phyloP scores from a whole-genome alignment of 2,797 vertebrate species.

The Macropodus opercularis region DNA sequence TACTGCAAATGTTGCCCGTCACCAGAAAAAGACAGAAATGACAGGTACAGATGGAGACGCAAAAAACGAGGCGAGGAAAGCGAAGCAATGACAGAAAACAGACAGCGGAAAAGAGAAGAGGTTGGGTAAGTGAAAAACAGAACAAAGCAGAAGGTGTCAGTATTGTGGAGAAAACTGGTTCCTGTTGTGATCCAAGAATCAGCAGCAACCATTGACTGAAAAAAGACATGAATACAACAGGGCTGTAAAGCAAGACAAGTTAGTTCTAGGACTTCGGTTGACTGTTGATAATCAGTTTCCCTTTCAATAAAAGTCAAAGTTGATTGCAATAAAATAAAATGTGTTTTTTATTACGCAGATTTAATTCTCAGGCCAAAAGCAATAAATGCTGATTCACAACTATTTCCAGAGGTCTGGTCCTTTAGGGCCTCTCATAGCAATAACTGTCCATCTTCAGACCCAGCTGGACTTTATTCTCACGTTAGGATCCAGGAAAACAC shows the following conservation, averaged over 20 bases:
- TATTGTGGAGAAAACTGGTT: conserved; percentile 13
- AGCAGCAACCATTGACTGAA: conserved; percentile 44
- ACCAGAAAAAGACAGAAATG: conserved; percentile 52
- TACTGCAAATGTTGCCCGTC: conserved; percentile 84
- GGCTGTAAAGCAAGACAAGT: conserved; percentile 63
- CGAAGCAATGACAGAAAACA: conserved; percentile 36
- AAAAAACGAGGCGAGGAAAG: conserved; percentile 38
- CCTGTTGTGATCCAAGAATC: conserved; percentile 43
- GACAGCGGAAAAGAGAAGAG: conserved; percentile 41
- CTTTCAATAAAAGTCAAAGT: conserved; percentile 8
- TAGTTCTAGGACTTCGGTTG: conserved; percentile 43
- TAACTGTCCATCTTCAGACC: not conserved
- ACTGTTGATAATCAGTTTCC: conserved; percentile 4
- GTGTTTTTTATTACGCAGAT: not conserved
- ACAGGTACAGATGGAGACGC: conserved; percentile 38
- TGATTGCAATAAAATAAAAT: conserved; percentile 4
- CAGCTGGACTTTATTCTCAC: not conserved
- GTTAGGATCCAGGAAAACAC: not conserved
- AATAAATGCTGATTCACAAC: conserved; percentile 12
- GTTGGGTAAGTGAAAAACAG: conserved; percentile 49
- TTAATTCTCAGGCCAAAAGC: not conserved
- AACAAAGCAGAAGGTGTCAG: conserved; percentile 29
- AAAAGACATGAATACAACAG: conserved; percentile 43
- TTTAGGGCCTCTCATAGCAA: not conserved
- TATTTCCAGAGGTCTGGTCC: not conserved